Base-by-base conservation (phyloP, 2,797 vertebrate genomes). In the Leuciscus waleckii region DNA sequence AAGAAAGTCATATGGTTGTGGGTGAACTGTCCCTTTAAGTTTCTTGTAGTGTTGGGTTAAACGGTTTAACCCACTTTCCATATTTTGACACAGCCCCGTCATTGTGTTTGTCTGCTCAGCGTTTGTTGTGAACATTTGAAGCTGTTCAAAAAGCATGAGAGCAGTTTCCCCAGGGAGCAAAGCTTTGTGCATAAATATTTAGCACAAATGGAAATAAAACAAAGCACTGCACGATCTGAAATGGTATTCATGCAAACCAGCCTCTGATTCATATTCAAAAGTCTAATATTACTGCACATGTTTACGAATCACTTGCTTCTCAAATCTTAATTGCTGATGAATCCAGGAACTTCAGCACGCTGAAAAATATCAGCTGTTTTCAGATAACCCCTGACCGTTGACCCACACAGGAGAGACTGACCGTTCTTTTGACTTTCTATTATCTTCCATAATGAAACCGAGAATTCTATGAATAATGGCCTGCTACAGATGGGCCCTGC, bases 381-480 rank as follows among this genome's bases (percentile, higher is more conserved):
- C 82, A 69, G 43, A 37, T 82, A 88, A 92, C 90, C 92, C 85
- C 13, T 90, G 88, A 92, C 91, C 86, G 26, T n/a, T 23, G 56
- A 74, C 88, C 89, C 87, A 90, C 90, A 82, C 89, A 89, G 90
- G 39, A 81, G 77, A 89, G 82, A 86, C 87, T 81, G 71, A 85
- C 90, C 88, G 73, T 92, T 87, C 90, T 70, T 86, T 71, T 68
- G 79, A 79, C 63, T 76, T 74, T 84, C 63, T 83, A 82, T 89
- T 89, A 87, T 37, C 69, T 63, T 70, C 61, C n/a, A 43, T 76
- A 93, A 93, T 93, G 91, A 91, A 93, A 93, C 88, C 79, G 89
- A 91, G 91, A 88, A 87, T 86, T 87, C 90, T 73, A 63, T 90
- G 89, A 91, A 88, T 92, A 91, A 93, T 87, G 85, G 86, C 74